These are phyloP conservation scores for Portunus trituberculatus DNA, from an alignment of 1,140 invertebrate species.

Conservation along the genomic window DNA sequence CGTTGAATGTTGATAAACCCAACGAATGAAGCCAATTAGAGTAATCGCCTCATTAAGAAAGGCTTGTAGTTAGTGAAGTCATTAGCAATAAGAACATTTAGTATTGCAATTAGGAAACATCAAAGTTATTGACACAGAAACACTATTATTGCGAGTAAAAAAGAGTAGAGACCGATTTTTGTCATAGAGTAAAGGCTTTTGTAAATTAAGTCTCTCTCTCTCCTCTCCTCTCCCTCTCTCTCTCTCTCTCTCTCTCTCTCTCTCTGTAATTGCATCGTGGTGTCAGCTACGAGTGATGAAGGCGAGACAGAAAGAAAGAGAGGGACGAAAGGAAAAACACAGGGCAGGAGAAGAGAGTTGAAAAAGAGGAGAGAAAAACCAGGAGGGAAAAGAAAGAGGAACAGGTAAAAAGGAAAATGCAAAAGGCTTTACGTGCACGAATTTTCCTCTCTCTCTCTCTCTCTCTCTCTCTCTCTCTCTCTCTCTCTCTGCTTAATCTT, in stretches of 20 bases:
- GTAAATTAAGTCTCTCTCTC: neutral
- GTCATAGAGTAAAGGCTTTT: no score
- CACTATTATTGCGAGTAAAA: no score
- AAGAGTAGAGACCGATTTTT: no score
- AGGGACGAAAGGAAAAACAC: no score
- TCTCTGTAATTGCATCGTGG: neutral
- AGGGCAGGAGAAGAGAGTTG: no score
- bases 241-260: constrained; percentile 43
- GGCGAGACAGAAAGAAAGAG: no score
- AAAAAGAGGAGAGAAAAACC: no score
- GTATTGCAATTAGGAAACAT: neutral
- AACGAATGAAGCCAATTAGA: neutral
- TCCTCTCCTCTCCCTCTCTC: constrained; percentile 35
- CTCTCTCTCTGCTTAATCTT: no score
- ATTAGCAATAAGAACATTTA: neutral
- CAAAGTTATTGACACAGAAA: neutral
- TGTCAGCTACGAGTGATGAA: no score
- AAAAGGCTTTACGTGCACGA: no score
- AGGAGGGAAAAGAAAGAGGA: no score
- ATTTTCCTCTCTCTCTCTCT: neutral
- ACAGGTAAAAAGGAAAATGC: no score
- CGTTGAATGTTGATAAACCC: neutral
- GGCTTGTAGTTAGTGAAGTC: neutral
- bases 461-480: neutral
- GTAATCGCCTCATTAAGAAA: constrained; percentile 28